Conservation (phyloP, 2,888 invertebrate genomes). For the Pyralis farinalis region DNA sequence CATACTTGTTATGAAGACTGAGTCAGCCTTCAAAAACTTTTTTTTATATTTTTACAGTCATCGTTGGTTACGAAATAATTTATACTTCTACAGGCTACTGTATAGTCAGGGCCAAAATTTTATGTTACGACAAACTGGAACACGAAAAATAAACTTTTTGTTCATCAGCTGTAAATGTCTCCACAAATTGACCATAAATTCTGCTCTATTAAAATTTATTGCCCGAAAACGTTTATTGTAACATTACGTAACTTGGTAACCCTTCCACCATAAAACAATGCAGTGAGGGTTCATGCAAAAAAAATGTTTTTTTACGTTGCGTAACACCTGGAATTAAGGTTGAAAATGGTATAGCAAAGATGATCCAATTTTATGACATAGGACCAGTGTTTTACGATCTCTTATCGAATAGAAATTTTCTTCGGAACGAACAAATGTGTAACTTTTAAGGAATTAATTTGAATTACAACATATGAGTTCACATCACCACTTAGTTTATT, state of each 20-base stretch:
- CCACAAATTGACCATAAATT: constrained; percentile 70
- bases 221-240: constrained; percentile 66
- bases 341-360: constrained; percentile 50
- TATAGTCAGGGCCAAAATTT: constrained; percentile 25
- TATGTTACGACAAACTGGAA: constrained; percentile 45
- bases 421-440: constrained; percentile 56
- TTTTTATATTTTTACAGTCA: neutral
- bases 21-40: too few relatives aligned
- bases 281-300: constrained; percentile 54
- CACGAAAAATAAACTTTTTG: constrained; percentile 55
- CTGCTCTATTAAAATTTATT: constrained; percentile 74
- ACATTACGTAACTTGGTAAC: constrained; percentile 71
- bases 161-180: constrained; percentile 72
- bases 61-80: neutral
- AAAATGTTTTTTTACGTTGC: constrained; percentile 39
- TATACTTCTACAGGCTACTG: constrained; percentile 14
- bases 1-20: too few relatives aligned
- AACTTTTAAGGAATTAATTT: constrained; percentile 51
- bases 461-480: constrained; percentile 43
- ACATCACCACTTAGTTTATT: constrained; percentile 31
- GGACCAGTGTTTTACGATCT: constrained; percentile 71
- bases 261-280: constrained; percentile 70
- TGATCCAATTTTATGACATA: constrained; percentile 62
- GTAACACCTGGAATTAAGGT: constrained; percentile 49
- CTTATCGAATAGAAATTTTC: constrained; percentile 68